These are phyloP conservation scores for Thaleichthys pacificus DNA, from an alignment of 2,797 vertebrate genomes.

Conservation along the genomic window DNA sequence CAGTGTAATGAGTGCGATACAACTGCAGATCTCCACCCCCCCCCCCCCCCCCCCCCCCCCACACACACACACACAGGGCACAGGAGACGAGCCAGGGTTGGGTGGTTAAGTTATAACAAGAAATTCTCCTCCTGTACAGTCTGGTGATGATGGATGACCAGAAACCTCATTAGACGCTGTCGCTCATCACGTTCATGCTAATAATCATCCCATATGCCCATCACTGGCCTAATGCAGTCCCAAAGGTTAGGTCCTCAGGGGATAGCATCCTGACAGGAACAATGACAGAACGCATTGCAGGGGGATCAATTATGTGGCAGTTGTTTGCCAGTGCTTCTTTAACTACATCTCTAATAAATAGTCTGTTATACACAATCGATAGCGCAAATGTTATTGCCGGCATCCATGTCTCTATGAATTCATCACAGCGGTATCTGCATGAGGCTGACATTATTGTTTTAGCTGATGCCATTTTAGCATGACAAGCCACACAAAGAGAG, in stretches of 20 bases:
- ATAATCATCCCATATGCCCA: not conserved
- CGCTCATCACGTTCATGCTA: not conserved
- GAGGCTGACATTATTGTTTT: slow-evolving; percentile 14
- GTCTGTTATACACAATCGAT: slow-evolving; percentile 26
- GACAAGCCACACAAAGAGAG: slow-evolving; percentile 38
- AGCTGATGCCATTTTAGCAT: slow-evolving; percentile 24
- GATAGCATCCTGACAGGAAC: not conserved
- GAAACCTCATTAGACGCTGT: no score
- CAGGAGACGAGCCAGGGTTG: no score
- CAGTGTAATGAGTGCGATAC: no score
- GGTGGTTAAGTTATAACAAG: no score
- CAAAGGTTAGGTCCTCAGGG: not conserved
- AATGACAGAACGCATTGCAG: not conserved
- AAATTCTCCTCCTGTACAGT: no score
- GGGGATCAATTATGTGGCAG: no score
- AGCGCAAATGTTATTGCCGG: slow-evolving; percentile 34
- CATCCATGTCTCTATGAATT: slow-evolving; percentile 23
- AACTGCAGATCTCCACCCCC: no score
- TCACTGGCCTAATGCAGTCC: not conserved
- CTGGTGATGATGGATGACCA: no score
- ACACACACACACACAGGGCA: no score
- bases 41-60: no score
- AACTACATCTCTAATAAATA: not conserved
- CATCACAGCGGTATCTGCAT: slow-evolving; percentile 20
- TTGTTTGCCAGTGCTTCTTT: not conserved